These are phyloP conservation scores for Saguinus imperator DNA, from an alignment of 2,113 vertebrate species.

Conservation along the genomic window DNA sequence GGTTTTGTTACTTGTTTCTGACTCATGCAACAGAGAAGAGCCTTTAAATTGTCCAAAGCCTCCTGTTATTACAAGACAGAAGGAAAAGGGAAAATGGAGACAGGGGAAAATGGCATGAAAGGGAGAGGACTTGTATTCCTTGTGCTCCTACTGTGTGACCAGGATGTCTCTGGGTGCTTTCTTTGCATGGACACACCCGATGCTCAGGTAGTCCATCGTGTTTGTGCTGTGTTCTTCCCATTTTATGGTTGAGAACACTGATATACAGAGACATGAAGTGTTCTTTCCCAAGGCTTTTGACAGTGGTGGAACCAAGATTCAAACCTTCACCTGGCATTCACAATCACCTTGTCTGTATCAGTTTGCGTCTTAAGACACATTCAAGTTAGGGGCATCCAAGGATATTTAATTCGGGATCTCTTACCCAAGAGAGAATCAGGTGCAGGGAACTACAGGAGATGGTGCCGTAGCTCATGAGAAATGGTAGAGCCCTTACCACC, in stretches of 20 bases:
- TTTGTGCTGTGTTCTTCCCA: neutral
- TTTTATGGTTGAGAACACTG: neutral
- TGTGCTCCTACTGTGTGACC: neutral
- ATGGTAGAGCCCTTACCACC: fast-evolving
- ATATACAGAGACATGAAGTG: neutral
- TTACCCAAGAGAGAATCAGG: neutral
- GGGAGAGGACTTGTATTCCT: neutral
- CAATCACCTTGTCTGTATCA: neutral
- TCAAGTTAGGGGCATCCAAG: neutral
- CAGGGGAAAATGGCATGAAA: neutral
- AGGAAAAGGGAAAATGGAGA: too few relatives aligned
- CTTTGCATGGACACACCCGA: fast-evolving
- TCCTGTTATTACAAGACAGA: neutral
- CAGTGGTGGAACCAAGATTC: too few relatives aligned
- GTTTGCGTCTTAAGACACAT: neutral
- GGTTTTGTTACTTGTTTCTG: conserved; percentile 82
- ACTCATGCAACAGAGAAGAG: conserved; percentile 58
- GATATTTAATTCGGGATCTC: neutral
- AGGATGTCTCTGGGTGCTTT: neutral
- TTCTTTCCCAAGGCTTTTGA: fast-evolving
- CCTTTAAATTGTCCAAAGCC: conserved; percentile 37
- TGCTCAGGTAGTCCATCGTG: neutral
- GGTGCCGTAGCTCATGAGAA: too few relatives aligned
- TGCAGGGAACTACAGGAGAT: neutral
- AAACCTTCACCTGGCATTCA: neutral